Conservation (phyloP, 2,888 invertebrate genomes). For the Homarus gammarus region DNA sequence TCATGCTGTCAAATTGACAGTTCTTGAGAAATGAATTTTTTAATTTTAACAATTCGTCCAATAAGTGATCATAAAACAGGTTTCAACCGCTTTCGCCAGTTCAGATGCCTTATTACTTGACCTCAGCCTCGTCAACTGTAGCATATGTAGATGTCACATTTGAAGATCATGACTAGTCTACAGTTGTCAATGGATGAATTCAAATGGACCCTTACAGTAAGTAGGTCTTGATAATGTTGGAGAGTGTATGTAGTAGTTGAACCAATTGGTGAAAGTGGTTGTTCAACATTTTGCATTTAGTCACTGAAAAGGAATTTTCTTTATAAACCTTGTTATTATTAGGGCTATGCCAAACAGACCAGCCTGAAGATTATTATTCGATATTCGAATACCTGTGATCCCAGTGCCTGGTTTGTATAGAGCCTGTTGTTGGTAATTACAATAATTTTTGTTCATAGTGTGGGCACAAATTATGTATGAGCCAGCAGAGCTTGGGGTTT, state of each 20-base stretch:
- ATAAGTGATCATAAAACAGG: constrained; percentile 18
- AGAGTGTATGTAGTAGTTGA: neutral
- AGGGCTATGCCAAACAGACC: constrained; percentile 13
- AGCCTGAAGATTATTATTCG: constrained; percentile 16
- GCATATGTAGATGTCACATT: neutral
- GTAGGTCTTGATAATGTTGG: neutral
- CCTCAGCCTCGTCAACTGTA: constrained; percentile 19
- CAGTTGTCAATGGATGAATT: neutral
- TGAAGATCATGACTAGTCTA: neutral
- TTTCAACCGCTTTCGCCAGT: constrained; percentile 27
- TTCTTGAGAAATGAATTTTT: constrained; percentile 25
- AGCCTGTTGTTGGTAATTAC: neutral
- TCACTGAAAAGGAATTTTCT: constrained; percentile 12
- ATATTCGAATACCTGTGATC: constrained; percentile 26
- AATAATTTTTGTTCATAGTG: neutral
- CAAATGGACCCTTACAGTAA: neutral
- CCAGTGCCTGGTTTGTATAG: constrained; percentile 14
- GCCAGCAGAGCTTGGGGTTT: constrained; percentile 19
- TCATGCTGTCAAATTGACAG: constrained; percentile 24
- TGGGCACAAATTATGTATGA: neutral
- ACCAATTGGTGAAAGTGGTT: constrained; percentile 12
- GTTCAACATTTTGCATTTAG: neutral
- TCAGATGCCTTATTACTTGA: constrained; percentile 47
- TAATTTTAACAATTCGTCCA: constrained; percentile 33
- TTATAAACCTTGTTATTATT: neutral